phyloP scores from a whole-genome alignment of 2,888 invertebrate genomes.

The Tenthredo mesomela region DNA sequence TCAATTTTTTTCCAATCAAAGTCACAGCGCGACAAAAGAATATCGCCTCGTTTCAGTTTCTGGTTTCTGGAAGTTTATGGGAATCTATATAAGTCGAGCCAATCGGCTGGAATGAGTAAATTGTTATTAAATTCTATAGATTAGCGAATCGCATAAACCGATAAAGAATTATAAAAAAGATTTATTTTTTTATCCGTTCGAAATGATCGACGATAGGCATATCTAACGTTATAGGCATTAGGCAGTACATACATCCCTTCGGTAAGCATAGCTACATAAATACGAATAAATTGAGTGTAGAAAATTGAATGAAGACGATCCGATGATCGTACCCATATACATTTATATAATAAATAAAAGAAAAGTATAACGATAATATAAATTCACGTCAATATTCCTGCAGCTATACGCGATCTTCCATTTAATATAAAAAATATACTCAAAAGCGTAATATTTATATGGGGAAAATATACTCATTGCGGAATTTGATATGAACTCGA shows the following conservation, averaged over 20 bases:
- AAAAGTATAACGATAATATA: neutral
- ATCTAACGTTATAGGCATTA: neutral
- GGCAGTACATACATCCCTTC: neutral
- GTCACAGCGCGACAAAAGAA: neutral
- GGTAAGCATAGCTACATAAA: neutral
- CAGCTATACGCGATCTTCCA: neutral
- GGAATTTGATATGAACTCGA: neutral
- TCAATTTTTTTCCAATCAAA: neutral
- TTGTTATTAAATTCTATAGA: neutral
- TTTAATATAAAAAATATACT: neutral
- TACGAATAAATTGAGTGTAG: neutral
- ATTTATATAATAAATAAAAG: neutral
- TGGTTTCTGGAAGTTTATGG: neutral
- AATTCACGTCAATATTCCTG: neutral
- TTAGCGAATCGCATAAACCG: neutral
- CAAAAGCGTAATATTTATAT: neutral
- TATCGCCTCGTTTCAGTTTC: neutral
- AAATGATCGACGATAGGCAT: neutral
- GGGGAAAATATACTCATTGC: neutral
- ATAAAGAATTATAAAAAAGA: neutral
- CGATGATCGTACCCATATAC: neutral
- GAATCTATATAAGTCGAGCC: neutral
- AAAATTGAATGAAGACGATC: neutral
- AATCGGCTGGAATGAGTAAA: neutral
- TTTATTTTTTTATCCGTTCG: neutral